These are phyloP conservation scores for Fragum sueziense DNA, from an alignment of 2,888 invertebrate species.

Conservation along the genomic window DNA sequence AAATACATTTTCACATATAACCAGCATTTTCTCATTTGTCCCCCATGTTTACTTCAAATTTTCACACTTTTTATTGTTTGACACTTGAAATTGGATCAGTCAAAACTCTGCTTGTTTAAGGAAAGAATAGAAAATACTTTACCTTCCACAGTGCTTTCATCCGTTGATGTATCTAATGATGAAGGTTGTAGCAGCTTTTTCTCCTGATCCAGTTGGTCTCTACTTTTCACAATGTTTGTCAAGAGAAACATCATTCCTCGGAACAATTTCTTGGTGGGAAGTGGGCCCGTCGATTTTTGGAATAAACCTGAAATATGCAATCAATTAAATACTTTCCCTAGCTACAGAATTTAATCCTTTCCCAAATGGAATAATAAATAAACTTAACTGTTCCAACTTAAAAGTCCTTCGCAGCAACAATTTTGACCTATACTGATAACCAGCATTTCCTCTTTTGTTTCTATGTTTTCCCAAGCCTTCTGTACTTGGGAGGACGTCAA, in stretches of 20 bases:
- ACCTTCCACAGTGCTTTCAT: slow-evolving; percentile 71
- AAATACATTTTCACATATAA: no score
- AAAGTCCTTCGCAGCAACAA: not conserved
- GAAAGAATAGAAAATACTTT: not conserved
- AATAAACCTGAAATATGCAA: slow-evolving; percentile 45
- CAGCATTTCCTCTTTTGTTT: no score
- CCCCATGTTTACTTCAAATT: not conserved
- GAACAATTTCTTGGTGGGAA: slow-evolving; percentile 67
- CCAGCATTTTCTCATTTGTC: not conserved
- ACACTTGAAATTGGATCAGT: not conserved
- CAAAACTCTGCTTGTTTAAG: not conserved
- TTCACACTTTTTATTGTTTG: no score
- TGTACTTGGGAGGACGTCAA: no score
- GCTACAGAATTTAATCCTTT: not conserved
- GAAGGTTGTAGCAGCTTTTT: slow-evolving; percentile 66
- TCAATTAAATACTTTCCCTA: not conserved
- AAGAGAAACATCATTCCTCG: slow-evolving; percentile 71
- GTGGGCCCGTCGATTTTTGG: slow-evolving; percentile 47
- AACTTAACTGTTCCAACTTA: not conserved
- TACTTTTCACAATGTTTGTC: slow-evolving; percentile 73
- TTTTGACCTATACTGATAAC: not conserved
- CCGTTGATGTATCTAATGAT: slow-evolving; percentile 69
- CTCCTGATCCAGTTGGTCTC: slow-evolving; percentile 66
- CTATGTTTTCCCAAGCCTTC: no score
- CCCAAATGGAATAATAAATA: not conserved